Conservation (phyloP, 2,113 vertebrate genomes). For the Verasper variegatus region DNA sequence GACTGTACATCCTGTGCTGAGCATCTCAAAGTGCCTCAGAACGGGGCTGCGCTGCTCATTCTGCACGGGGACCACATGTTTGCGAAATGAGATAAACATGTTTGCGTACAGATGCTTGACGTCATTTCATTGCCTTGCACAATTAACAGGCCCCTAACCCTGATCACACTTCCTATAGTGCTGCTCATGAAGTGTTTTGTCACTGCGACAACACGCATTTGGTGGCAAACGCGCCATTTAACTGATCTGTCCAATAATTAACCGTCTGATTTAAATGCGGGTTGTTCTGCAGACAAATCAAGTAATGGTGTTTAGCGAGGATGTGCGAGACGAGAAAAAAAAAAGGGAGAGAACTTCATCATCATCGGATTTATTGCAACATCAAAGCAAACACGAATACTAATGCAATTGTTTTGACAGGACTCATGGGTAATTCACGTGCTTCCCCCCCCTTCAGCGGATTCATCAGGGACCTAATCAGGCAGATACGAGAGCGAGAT, state of each 20-base stretch:
- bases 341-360: neutral
- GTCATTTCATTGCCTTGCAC: neutral
- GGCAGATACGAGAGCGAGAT: constrained; percentile 3
- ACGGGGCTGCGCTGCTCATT: neutral
- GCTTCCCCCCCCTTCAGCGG: constrained; percentile 8
- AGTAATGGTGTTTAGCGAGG: constrained; percentile 13
- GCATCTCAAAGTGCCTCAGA: constrained; percentile 38
- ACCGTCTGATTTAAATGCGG: constrained; percentile 12
- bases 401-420: constrained; percentile 53
- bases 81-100: neutral
- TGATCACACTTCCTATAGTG: neutral
- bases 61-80: neutral
- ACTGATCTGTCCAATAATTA: constrained; percentile 23
- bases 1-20: constrained; percentile 28
- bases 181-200: neutral
- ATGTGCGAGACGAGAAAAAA: constrained; percentile 25
- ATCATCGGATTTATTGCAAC: constrained; percentile 38
- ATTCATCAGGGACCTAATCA: constrained; percentile 33
- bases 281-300: constrained; percentile 13
- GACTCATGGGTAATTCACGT: constrained; percentile 52
- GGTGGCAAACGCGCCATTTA: neutral
- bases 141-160: neutral
- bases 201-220: neutral
- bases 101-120: neutral
- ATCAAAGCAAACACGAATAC: constrained; percentile 54